A percentile compares a stretch with the other conserved stretches of the same genome.
phyloP scores from a whole-genome alignment of 2,113 vertebrate genomes.

The Notothenia coriiceps region DNA sequence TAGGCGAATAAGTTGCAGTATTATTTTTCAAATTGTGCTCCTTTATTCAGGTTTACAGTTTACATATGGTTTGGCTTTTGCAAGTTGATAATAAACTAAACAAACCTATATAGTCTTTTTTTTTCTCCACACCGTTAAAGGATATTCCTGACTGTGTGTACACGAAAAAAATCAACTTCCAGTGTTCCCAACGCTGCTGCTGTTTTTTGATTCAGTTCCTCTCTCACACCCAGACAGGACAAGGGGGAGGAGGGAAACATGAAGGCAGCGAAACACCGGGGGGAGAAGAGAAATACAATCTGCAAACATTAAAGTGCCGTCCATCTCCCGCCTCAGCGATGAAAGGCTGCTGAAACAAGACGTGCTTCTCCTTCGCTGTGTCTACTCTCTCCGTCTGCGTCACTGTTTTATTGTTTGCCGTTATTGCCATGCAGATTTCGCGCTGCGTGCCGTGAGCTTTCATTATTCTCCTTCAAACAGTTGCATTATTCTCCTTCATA shows the following conservation, averaged over 20 bases:
- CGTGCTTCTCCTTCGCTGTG: neutral
- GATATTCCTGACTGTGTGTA: neutral
- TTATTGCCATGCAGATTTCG: constrained; percentile 36
- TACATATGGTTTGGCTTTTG: no score
- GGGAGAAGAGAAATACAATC: constrained; percentile 1
- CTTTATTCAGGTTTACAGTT: no score
- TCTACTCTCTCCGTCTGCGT: constrained; percentile 11
- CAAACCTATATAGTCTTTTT: neutral
- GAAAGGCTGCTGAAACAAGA: constrained; percentile 23
- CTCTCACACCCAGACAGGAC: constrained; percentile 26
- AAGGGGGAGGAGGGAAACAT: constrained; percentile 27
- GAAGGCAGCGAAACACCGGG: neutral
- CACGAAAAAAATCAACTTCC: neutral
- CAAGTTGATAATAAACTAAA: no score
- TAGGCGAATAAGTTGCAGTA: no score
- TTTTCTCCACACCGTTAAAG: neutral
- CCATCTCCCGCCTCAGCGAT: constrained; percentile 33
- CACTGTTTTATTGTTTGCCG: neutral
- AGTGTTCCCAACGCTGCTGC: neutral
- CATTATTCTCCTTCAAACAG: constrained; percentile 29
- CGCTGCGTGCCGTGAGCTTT: constrained; percentile 13
- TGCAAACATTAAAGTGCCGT: constrained; percentile 26
- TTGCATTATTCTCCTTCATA: constrained; percentile 37
- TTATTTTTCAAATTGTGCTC: no score
- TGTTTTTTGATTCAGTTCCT: constrained; percentile 4